Percentiles rank a stretch among this genome's conserved stretches.
These are phyloP conservation scores for Pachydiplax longipennis DNA, from an alignment of 2,888 invertebrate genomes.

Conservation along the genomic window DNA sequence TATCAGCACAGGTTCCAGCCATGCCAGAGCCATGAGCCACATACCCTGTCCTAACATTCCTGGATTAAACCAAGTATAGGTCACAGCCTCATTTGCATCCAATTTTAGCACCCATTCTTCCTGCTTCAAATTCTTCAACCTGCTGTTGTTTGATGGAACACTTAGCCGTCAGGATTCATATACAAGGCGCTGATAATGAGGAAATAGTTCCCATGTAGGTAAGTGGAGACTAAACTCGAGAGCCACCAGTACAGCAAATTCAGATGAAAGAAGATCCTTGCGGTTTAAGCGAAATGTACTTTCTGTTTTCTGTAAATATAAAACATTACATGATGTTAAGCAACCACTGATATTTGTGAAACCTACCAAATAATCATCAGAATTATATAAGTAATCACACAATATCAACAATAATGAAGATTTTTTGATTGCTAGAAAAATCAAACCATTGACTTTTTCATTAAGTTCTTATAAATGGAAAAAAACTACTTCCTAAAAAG, in stretches of 20 bases:
- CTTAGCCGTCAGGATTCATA: slow-evolving; percentile 81
- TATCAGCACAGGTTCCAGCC: slow-evolving; percentile 34
- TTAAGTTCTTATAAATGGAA: too few relatives aligned
- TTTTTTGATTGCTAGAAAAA: too few relatives aligned
- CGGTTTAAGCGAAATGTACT: slow-evolving; percentile 88
- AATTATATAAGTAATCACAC: too few relatives aligned
- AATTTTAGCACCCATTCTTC: slow-evolving; percentile 35
- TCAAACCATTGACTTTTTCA: too few relatives aligned
- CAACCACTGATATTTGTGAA: not conserved
- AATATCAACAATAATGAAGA: not conserved
- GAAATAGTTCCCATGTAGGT: slow-evolving; percentile 89
- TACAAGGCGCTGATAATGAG: slow-evolving; percentile 92
- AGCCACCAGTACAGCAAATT: slow-evolving; percentile 94
- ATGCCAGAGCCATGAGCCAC: slow-evolving; percentile 26
- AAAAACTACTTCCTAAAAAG: too few relatives aligned
- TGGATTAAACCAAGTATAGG: slow-evolving; percentile 11
- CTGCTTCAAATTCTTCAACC: slow-evolving; percentile 9
- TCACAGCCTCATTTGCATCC: slow-evolving; percentile 26
- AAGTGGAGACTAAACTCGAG: slow-evolving; percentile 93
- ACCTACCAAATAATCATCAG: not conserved
- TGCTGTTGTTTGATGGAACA: not conserved
- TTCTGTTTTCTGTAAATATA: slow-evolving; percentile 78
- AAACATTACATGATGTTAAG: not conserved
- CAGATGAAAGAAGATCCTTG: slow-evolving; percentile 88
- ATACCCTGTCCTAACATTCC: slow-evolving; percentile 35